Evolutionary conservation across 2,888 invertebrate species (phyloP), one percentile per base, ranked within the genome.

Genomic region (Campopleginae sp.): DNA sequence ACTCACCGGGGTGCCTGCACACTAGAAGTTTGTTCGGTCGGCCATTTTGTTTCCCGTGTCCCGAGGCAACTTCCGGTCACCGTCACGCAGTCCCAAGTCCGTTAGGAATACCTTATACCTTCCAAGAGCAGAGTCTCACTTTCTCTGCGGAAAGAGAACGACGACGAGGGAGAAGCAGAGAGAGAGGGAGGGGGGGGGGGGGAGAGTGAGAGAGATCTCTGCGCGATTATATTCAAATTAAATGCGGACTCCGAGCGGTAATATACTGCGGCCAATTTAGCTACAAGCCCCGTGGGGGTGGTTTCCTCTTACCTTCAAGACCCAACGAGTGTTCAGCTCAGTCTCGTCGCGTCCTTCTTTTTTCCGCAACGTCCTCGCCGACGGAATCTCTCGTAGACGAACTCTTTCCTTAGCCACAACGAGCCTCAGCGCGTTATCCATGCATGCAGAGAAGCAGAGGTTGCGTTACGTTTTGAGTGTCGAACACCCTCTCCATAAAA

Each of bases 221-320:
- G 88, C 90, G 87, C 92, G 93, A 93, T 93, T 93, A 93, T 93
- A 93, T 93, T 93, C 93, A 93, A 93, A 93, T 93, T 93, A 93
- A 93, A 93, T 93, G 93, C 92, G 91, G 90, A 91, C 90, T 91
- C 91, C 89, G 88, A 91, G 91, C 92, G 91, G 93, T 93, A 93
- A 93, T 93, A 93, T 93, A 93, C 93, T 91, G 92, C 92, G 92
- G 90, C 92, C 93, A 93, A 93, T 93, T 93, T 93, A 93, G 91
- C 93, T 92, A 92, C 93, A 91, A 92, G 91, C 91, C 92, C 91
- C 93, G 86, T 80, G 91, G 89, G 92, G 90, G 89, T 91, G 91
- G 89, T 90, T 90, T 90, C 89, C 90, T 72, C 81, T 77, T 79
- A 75, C 77, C 77, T 84, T 77, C 80, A 70, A 74, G 63, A 80